phyloP scores from a whole-genome alignment of 2,888 invertebrate genomes.

The Nemotelus pantherinus region DNA sequence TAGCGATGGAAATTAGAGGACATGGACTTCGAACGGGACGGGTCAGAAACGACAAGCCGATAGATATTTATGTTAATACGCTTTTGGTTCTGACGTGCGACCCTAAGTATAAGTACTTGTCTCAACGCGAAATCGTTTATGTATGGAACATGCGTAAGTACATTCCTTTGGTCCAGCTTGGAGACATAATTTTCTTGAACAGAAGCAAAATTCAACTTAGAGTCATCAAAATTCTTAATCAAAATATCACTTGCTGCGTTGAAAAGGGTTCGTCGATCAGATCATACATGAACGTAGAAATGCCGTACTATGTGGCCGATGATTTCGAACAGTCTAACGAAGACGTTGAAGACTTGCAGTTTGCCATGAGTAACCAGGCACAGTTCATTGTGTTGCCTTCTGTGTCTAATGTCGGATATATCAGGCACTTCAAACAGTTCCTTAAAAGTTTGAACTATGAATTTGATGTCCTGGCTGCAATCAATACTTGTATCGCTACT shows the following conservation, averaged over 20 bases:
- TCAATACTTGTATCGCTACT: conserved; percentile 13
- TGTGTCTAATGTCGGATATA: conserved; percentile 14
- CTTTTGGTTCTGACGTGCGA: conserved; percentile 59
- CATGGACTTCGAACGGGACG: conserved; percentile 61
- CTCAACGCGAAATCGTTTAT: conserved; percentile 59
- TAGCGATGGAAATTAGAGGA: conserved; percentile 60
- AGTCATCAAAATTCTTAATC: conserved; percentile 55
- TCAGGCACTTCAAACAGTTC: conserved; percentile 7
- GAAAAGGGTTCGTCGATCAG: conserved; percentile 56
- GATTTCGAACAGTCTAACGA: conserved; percentile 52
- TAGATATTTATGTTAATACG: conserved; percentile 55
- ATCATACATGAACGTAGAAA: conserved; percentile 59
- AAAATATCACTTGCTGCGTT: conserved; percentile 56
- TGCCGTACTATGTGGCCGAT: conserved; percentile 56
- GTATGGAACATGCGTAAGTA: conserved; percentile 60
- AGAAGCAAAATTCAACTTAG: conserved; percentile 43
- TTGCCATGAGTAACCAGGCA: conserved; percentile 54
- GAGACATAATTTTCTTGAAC: conserved; percentile 55
- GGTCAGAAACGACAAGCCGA: conserved; percentile 58
- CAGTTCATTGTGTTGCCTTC: conserved; percentile 58
- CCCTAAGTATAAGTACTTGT: conserved; percentile 56
- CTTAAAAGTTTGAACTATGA: background rate
- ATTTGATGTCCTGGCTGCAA: conserved; percentile 16
- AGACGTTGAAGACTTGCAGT: conserved; percentile 56
- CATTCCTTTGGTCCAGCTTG: conserved; percentile 54